Evolutionary conservation across 2,797 vertebrate species (phyloP).

Genomic region (Epinephelus malabaricus): DNA sequence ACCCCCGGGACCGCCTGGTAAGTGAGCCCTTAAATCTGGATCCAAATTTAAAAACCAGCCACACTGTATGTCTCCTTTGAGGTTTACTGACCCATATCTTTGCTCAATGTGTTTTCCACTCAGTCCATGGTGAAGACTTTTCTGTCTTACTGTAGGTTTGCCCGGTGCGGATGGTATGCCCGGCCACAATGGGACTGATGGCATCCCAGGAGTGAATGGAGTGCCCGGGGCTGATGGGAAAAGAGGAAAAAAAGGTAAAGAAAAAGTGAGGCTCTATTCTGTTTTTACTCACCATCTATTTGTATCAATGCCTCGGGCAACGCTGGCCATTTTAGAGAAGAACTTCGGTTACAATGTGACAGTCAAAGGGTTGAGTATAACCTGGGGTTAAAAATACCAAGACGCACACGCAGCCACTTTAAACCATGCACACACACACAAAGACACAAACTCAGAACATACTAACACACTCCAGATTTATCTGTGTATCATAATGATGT

Average conservation of each 20-base stretch:
- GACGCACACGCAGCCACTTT: constrained; percentile 27
- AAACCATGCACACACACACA: constrained; percentile 2
- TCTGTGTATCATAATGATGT: constrained; percentile 1
- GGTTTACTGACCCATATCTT: constrained; percentile 50
- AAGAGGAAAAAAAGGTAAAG: constrained; percentile 93
- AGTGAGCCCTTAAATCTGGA: constrained; percentile 51
- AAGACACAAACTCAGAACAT: background rate
- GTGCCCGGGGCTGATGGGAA: constrained; percentile 89
- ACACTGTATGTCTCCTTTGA: constrained; percentile 22
- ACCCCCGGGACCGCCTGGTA: constrained; percentile 93
- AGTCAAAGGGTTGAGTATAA: constrained; percentile 61
- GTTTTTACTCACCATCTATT: constrained; percentile 25
- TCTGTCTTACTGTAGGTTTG: constrained; percentile 81
- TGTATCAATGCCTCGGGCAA: constrained; percentile 34
- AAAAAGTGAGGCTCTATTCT: constrained; percentile 8
- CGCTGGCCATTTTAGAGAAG: constrained; percentile 53
- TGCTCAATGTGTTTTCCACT: constrained; percentile 27
- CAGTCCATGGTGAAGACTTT: constrained; percentile 9
- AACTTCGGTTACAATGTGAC: constrained; percentile 27
- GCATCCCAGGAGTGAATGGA: constrained; percentile 90
- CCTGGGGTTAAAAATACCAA: constrained; percentile 40
- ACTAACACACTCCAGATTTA: constrained; percentile 13
- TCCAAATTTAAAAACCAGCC: constrained; percentile 17
- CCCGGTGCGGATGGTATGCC: constrained; percentile 89
- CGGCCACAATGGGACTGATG: constrained; percentile 93